Conservation (phyloP, 2,797 vertebrate species). For the Mastacembelus armatus region DNA sequence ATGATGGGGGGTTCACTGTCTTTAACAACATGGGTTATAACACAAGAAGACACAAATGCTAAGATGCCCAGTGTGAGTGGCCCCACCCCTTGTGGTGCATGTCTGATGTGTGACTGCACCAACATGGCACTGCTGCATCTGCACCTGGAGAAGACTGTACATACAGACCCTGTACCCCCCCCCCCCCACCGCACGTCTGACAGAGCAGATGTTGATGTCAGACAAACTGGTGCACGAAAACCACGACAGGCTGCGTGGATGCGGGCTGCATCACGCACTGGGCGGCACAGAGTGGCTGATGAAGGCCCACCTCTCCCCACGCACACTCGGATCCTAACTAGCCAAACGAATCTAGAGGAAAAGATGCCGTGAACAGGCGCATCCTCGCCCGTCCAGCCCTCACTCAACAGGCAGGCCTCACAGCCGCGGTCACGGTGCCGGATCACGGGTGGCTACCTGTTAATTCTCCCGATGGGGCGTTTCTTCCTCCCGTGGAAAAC, state of each 20-base stretch:
- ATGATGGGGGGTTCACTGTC: conserved; percentile 9
- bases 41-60: conserved; percentile 27
- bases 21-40: conserved; percentile 14
- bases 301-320: conserved; percentile 53
- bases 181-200: conserved; percentile 21
- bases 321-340: conserved; percentile 34
- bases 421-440: conserved; percentile 56
- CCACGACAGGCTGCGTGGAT: conserved; percentile 31
- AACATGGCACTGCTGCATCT: conserved; percentile 51
- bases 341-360: conserved; percentile 41
- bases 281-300: conserved; percentile 43
- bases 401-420: conserved; percentile 44
- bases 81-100: conserved; percentile 74
- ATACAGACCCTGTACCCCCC: too few relatives aligned
- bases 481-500: conserved; percentile 15
- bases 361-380: conserved; percentile 50
- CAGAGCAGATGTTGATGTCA: conserved; percentile 26
- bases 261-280: conserved; percentile 57
- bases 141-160: conserved; percentile 47
- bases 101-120: conserved; percentile 61
- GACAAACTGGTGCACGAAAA: conserved; percentile 23
- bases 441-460: conserved; percentile 79
- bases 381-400: conserved; percentile 68
- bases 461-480: conserved; percentile 69
- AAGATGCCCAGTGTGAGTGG: conserved; percentile 54